A percentile compares a stretch with the other conserved stretches of the same genome.
Evolutionary conservation across 2,888 invertebrate species (phyloP).

Genomic region (Tenthredo notha): DNA sequence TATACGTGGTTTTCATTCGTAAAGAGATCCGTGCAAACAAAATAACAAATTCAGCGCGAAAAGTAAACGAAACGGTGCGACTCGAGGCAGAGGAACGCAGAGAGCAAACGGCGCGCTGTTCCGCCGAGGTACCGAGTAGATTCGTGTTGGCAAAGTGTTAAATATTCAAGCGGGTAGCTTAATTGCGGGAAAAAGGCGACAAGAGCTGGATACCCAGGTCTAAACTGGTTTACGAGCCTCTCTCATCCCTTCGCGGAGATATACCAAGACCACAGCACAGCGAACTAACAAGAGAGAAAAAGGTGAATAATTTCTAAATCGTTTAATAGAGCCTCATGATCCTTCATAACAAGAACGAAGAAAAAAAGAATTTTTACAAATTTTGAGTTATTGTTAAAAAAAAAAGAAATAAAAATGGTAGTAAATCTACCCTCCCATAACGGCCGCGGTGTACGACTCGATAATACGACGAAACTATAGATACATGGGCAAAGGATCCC

Average conservation of each 20-base stretch:
- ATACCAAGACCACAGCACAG: background rate
- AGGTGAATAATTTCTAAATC: slow-evolving; percentile 1
- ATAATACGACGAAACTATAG: background rate
- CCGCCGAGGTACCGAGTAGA: slow-evolving; percentile 19
- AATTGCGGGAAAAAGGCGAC: slow-evolving; percentile 65
- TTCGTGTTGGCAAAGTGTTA: slow-evolving; percentile 61
- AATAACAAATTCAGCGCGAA: slow-evolving; percentile 46
- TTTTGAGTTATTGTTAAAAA: background rate
- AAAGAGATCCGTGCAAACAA: slow-evolving; percentile 48
- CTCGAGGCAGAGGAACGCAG: slow-evolving; percentile 8
- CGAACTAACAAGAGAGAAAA: background rate
- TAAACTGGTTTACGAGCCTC: slow-evolving; percentile 45
- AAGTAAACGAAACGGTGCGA: slow-evolving; percentile 39
- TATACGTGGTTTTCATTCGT: slow-evolving; percentile 42
- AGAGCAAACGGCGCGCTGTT: slow-evolving; percentile 5
- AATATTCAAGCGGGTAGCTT: slow-evolving; percentile 67
- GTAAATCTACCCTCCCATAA: background rate
- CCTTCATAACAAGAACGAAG: background rate
- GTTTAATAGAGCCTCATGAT: background rate
- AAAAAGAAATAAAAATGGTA: background rate
- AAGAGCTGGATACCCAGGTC: slow-evolving; percentile 52
- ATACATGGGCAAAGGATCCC: background rate
- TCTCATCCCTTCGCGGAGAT: background rate
- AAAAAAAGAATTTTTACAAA: background rate
- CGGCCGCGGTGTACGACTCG: background rate